These are phyloP conservation scores for Eumerus sabulonum DNA, from an alignment of 2,888 invertebrate genomes.

Conservation along the genomic window DNA sequence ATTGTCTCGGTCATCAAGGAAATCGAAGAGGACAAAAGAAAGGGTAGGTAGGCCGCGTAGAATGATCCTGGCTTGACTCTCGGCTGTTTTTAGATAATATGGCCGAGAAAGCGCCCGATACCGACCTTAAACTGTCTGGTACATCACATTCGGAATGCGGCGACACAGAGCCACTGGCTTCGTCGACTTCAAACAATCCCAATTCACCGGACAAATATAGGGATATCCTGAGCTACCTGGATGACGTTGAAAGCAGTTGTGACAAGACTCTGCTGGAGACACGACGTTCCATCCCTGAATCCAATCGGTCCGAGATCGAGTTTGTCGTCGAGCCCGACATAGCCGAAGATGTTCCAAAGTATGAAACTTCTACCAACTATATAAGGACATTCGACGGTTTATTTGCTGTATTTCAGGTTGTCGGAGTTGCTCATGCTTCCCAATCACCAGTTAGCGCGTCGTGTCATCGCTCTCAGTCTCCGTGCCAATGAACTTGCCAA, in stretches of 20 bases:
- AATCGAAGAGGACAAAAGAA: conserved; percentile 78
- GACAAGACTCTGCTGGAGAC: conserved; percentile 78
- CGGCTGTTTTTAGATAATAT: conserved; percentile 72
- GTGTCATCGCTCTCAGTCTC: conserved; percentile 76
- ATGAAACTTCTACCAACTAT: conserved; percentile 25
- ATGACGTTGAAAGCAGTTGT: conserved; percentile 78
- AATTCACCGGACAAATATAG: conserved; percentile 75
- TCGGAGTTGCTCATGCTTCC: conserved; percentile 78
- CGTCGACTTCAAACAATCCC: conserved; percentile 15
- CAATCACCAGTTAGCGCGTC: conserved; percentile 78
- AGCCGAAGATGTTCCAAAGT: conserved; percentile 79
- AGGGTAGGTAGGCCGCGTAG: conserved; percentile 70
- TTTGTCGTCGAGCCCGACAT: conserved; percentile 78
- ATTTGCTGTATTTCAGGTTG: conserved; percentile 70
- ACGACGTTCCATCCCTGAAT: conserved; percentile 76
- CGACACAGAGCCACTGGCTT: conserved; percentile 33
- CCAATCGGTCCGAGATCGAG: conserved; percentile 77
- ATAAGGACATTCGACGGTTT: too few species aligned
- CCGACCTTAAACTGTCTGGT: conserved; percentile 73
- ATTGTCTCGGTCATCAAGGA: conserved; percentile 79
- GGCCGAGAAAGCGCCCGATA: conserved; percentile 74
- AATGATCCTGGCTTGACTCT: not conserved
- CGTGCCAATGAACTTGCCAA: conserved; percentile 79
- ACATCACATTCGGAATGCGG: conserved; percentile 69
- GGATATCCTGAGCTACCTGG: conserved; percentile 78